Percentiles rank a stretch among this genome's conserved stretches.
Evolutionary conservation across 2,797 vertebrate species (phyloP).

Genomic region (Enteromius treurensis): DNA sequence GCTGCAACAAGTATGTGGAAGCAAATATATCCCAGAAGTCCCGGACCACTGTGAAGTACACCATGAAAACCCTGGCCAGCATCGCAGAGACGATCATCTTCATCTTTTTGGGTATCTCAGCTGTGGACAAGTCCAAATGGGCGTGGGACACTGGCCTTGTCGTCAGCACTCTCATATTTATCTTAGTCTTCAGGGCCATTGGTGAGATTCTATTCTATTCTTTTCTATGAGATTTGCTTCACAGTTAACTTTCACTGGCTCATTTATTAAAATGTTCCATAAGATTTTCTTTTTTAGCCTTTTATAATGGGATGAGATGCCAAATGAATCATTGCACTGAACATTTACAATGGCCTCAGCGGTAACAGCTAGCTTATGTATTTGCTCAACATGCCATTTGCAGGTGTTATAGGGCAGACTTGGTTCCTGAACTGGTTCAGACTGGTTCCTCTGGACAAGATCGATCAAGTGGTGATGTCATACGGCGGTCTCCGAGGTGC

Average conservation of each 20-base stretch:
- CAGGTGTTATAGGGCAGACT: conserved; percentile 92
- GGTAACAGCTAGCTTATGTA: neutral
- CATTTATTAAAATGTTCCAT: neutral
- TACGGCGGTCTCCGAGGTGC: conserved; percentile 94
- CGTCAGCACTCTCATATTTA: conserved; percentile 92
- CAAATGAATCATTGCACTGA: neutral
- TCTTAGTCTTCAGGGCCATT: conserved; percentile 90
- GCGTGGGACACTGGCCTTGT: conserved; percentile 94
- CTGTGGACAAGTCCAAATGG: conserved; percentile 95
- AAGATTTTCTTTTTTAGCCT: neutral
- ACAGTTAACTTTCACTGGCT: too few relatives aligned
- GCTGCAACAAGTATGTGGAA: conserved; percentile 96
- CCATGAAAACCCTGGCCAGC: conserved; percentile 96
- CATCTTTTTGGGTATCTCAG: conserved; percentile 94
- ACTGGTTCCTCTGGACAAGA: conserved; percentile 90
- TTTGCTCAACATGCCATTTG: conserved; percentile 25
- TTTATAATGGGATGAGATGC: neutral
- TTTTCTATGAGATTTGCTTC: neutral
- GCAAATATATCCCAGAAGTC: conserved; percentile 98
- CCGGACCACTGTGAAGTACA: conserved; percentile 93
- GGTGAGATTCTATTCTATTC: conserved; percentile 68
- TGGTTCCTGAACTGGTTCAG: conserved; percentile 92
- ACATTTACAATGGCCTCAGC: neutral
- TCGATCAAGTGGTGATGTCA: conserved; percentile 97
- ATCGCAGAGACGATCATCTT: conserved; percentile 97